These are phyloP conservation scores for Tricholaema leucomelas DNA, from an alignment of 2,113 vertebrate species.

Conservation along the genomic window DNA sequence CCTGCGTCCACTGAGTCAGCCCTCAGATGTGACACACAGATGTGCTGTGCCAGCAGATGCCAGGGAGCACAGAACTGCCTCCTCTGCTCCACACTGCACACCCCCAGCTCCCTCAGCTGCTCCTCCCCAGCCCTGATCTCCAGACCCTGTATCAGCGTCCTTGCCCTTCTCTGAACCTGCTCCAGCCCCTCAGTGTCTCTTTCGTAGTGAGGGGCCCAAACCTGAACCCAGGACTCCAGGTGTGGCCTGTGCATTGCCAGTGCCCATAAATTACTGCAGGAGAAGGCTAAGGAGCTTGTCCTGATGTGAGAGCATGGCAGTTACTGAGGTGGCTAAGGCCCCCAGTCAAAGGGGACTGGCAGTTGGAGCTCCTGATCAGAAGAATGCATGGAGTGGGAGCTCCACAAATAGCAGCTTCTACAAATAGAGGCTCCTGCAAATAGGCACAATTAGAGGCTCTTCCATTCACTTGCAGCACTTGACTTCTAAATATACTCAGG, in stretches of 20 bases:
- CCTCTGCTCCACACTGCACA: too few relatives aligned
- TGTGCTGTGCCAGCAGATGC: background rate
- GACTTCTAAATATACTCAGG: background rate
- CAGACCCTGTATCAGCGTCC: too few relatives aligned
- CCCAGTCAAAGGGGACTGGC: background rate
- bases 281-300: background rate
- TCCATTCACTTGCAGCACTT: background rate
- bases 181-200: too few relatives aligned
- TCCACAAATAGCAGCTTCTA: background rate
- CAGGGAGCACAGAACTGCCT: background rate
- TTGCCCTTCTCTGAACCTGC: too few relatives aligned
- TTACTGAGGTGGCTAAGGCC: background rate
- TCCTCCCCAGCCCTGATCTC: too few relatives aligned
- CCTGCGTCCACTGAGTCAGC: background rate
- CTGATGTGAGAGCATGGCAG: background rate
- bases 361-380: background rate
- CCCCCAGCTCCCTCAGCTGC: too few relatives aligned
- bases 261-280: background rate
- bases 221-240: too few relatives aligned
- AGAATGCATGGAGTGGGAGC: background rate
- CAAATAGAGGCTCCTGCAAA: conserved; percentile 2
- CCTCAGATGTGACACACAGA: background rate
- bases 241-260: too few relatives aligned
- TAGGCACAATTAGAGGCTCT: background rate
- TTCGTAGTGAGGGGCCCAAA: too few relatives aligned